A percentile compares a stretch with the other conserved stretches of the same genome.
Conservation (phyloP, 1,140 invertebrate genomes). For the Diabrotica undecimpunctata region DNA sequence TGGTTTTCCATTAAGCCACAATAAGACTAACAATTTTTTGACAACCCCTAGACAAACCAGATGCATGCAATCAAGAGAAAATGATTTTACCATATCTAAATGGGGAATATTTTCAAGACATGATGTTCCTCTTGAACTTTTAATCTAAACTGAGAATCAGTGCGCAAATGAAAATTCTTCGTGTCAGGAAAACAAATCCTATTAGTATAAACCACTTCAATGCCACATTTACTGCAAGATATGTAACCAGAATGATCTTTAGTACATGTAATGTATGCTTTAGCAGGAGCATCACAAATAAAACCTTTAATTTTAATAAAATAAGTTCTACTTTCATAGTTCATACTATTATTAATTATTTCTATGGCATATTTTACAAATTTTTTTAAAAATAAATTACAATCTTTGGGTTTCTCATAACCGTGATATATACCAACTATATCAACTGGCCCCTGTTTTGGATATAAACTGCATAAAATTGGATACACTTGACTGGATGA, state of each 20-base stretch:
- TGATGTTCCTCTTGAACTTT: slow-evolving; percentile 1
- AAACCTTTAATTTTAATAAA: neutral
- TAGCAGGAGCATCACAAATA: slow-evolving; percentile 21
- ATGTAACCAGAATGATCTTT: slow-evolving; percentile 11
- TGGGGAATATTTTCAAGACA: neutral
- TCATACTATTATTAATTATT: neutral
- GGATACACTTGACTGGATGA: neutral
- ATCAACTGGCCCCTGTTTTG: neutral
- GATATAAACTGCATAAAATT: neutral
- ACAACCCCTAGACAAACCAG: slow-evolving; percentile 9
- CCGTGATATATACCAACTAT: too few relatives aligned
- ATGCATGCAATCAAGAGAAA: slow-evolving; percentile 17
- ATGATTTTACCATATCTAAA: neutral
- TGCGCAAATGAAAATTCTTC: neutral
- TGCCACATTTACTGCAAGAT: slow-evolving; percentile 16
- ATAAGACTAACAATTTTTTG: slow-evolving; percentile 4
- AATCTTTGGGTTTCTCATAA: too few relatives aligned
- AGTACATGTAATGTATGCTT: neutral
- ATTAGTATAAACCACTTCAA: neutral
- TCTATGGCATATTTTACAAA: neutral
- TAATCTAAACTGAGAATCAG: neutral
- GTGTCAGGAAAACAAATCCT: neutral
- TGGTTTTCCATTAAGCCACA: neutral
- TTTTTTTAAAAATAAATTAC: neutral
- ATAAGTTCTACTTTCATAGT: neutral